Percentiles rank a stretch among this genome's conserved stretches.
Conservation (phyloP, 2,888 invertebrate genomes). For the Amblyteles armatorius region DNA sequence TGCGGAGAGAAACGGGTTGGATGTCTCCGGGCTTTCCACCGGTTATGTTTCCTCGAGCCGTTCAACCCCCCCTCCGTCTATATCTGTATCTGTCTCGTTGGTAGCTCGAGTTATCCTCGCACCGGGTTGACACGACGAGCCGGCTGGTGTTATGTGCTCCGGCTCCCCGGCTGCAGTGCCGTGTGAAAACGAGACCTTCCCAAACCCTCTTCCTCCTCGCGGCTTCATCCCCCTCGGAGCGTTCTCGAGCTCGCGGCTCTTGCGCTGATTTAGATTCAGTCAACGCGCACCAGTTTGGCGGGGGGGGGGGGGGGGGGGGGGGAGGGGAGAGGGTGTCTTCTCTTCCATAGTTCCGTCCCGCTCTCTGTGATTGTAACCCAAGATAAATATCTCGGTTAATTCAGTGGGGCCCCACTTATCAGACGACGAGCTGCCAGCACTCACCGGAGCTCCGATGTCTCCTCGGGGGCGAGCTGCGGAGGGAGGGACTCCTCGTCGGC, state of each 20-base stretch:
- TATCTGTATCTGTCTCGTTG: conserved; percentile 13
- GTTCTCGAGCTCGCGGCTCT: conserved; percentile 12
- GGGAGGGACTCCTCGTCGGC: background rate
- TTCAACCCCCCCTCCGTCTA: background rate
- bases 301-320: background rate
- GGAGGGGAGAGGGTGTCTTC: background rate
- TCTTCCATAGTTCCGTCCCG: conserved; percentile 41
- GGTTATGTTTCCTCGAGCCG: conserved; percentile 13
- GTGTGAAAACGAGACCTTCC: conserved; percentile 52
- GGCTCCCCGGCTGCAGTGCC: background rate
- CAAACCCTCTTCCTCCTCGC: conserved; percentile 55
- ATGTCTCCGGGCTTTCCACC: background rate
- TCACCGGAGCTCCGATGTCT: conserved; percentile 25
- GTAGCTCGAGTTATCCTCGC: conserved; percentile 23
- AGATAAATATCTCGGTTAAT: conserved; percentile 77
- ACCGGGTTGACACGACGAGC: conserved; percentile 43
- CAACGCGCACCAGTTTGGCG: conserved; percentile 46
- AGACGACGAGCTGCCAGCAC: conserved; percentile 61
- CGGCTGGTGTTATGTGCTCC: conserved; percentile 11
- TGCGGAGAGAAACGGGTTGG: conserved; percentile 26
- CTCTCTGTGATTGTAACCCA: conserved; percentile 74
- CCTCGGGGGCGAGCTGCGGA: conserved; percentile 21
- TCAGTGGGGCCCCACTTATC: conserved; percentile 68
- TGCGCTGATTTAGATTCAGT: conserved; percentile 62
- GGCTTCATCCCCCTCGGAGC: background rate